Conservation (phyloP, 2,797 vertebrate genomes). For the Crocidura indochinensis region DNA sequence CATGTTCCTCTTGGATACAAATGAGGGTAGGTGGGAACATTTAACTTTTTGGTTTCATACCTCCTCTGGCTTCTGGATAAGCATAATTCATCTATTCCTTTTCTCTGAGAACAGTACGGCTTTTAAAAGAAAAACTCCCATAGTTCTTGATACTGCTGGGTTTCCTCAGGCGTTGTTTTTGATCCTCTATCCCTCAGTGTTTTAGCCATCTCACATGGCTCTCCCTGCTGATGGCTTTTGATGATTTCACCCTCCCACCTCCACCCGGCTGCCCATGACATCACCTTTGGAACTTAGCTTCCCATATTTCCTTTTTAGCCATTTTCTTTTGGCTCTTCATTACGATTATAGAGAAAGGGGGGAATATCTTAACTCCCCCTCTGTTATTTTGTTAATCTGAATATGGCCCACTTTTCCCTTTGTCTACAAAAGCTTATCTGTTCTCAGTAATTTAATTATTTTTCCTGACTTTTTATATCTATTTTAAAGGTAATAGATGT, state of each 20-base stretch:
- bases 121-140: slow-evolving; percentile 68
- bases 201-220: slow-evolving; percentile 73
- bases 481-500: slow-evolving; percentile 40
- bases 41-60: slow-evolving; percentile 45
- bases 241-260: slow-evolving; percentile 72
- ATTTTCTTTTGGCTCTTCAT: neutral
- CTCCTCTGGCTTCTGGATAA: slow-evolving; percentile 3
- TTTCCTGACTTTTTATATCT: neutral
- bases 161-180: slow-evolving; percentile 38
- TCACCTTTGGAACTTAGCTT: slow-evolving; percentile 48
- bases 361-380: neutral
- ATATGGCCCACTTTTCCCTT: slow-evolving; percentile 25
- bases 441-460: slow-evolving; percentile 25
- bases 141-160: slow-evolving; percentile 21
- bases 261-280: slow-evolving; percentile 61
- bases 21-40: neutral
- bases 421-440: slow-evolving; percentile 48
- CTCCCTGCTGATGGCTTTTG: slow-evolving; percentile 59
- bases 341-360: slow-evolving; percentile 19
- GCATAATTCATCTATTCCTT: neutral
- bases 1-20: neutral
- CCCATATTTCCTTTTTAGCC: slow-evolving; percentile 22
- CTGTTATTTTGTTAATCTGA: slow-evolving; percentile 1
- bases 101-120: slow-evolving; percentile 58
- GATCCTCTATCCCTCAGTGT: slow-evolving; percentile 61